Evolutionary conservation across 2,113 vertebrate genomes (phyloP), one percentile per base, ranked within the genome.

Genomic region (Argyrosomus japonicus): DNA sequence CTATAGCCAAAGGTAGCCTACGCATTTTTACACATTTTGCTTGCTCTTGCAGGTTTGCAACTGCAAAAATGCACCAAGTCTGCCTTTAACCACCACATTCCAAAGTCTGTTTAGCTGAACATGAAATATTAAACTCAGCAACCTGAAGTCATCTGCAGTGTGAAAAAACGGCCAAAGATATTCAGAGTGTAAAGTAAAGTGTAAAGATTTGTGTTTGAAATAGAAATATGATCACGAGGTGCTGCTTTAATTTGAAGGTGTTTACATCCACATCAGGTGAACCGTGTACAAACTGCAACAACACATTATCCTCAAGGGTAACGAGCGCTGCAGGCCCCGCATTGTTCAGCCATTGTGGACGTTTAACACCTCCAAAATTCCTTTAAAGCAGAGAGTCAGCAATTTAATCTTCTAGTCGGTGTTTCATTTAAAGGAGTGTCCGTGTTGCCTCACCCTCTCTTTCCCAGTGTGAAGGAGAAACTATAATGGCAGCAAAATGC

Each of bases 371-470:
- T 25, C 5, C 3, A 6, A 19, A 29, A 63, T 15, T 27, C 48
- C 10, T 21, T 47, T 21, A 23, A 60, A 72, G 40, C 68, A 19
- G 4, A 27, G n/a, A 60, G 68, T 73, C 75, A 68, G 82, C 62
- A 21, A 10, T 23, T 62, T 62, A 18, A 29, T 10, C 32, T 47
- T 48, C 8, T 3, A 3, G 14, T 50, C 45, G 7, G 54, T 17
- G 45, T 25, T 73, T 73, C 11, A 32, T 51, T 9, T 29, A 15
- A 10, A 8, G 36, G 36, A 36, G 36, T 8, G 36, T 36, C 36
- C 36, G 7, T 36, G 36, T 36, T 8, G 36, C 36, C 36, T 36
- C 36, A 5, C 36, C 36, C 36, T 36, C 36, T 36, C 36, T 36
- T 36, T 8, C 36, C 36, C 6, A n/a, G 32, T 7, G 32, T 36